Conservation (phyloP, 1,140 invertebrate species). For the Drosophila baimaii region DNA sequence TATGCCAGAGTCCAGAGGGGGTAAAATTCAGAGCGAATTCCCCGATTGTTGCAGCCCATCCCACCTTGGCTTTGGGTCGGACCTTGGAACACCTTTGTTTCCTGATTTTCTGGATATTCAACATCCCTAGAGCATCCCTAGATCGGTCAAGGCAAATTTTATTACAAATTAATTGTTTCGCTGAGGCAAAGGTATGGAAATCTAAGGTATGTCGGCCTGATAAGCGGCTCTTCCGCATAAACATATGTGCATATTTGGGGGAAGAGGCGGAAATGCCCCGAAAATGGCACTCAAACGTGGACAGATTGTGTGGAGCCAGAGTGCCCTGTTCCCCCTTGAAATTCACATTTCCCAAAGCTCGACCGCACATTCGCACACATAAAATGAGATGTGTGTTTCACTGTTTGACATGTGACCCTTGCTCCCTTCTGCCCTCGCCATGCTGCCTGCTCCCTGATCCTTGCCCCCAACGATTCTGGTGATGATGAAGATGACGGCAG, state of each 20-base stretch:
- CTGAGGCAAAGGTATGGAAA: background rate
- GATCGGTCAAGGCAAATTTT: no score
- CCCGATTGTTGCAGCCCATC: background rate
- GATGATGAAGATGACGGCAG: background rate
- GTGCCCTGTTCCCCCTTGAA: no score
- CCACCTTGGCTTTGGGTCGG: background rate
- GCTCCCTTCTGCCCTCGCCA: background rate
- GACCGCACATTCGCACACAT: conserved; percentile 11
- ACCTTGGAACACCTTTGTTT: background rate
- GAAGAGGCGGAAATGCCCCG: no score
- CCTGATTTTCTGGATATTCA: no score
- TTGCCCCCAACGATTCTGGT: background rate
- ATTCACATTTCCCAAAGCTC: conserved; percentile 5
- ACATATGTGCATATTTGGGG: background rate
- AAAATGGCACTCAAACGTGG: background rate
- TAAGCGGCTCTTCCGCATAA: background rate
- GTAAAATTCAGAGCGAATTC: background rate
- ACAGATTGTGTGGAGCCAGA: background rate
- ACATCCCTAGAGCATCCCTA: no score
- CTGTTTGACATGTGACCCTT: conserved; percentile 33
- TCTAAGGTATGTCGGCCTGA: no score
- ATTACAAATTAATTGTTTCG: background rate
- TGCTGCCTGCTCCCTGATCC: background rate
- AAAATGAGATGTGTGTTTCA: conserved; percentile 37
- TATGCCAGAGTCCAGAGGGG: no score